Conservation (phyloP, 2,113 vertebrate species). For the Daboia siamensis region DNA sequence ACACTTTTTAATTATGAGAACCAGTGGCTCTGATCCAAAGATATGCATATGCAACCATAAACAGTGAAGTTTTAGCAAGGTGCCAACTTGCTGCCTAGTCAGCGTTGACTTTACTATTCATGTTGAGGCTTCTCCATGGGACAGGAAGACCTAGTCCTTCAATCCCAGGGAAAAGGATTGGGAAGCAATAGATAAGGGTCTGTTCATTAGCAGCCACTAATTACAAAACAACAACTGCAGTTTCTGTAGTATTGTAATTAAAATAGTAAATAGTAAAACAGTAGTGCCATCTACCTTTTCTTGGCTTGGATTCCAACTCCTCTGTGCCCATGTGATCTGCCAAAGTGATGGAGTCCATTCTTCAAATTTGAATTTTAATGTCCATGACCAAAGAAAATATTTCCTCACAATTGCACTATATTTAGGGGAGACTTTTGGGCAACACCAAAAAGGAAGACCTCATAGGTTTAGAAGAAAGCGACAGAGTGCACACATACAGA, state of each 20-base stretch:
- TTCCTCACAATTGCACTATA: background rate
- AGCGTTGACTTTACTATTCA: background rate
- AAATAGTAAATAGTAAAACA: background rate
- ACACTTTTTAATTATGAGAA: background rate
- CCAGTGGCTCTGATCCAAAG: background rate
- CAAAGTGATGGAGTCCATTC: background rate
- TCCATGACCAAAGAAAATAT: background rate
- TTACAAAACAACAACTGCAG: background rate
- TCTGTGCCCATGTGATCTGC: background rate
- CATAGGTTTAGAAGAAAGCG: background rate
- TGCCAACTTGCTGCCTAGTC: background rate
- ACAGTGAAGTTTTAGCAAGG: background rate
- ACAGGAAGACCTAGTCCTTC: background rate
- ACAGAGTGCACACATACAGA: background rate
- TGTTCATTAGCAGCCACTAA: background rate
- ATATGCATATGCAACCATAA: background rate
- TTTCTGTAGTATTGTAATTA: background rate
- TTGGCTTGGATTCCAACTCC: background rate
- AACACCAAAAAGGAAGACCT: background rate
- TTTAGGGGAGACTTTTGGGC: background rate
- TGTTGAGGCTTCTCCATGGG: too few species aligned
- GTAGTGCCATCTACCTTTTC: background rate
- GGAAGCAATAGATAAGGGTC: background rate
- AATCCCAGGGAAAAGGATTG: background rate
- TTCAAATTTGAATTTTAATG: background rate